Evolutionary conservation across 1,140 invertebrate species (phyloP), one percentile per base, ranked within the genome.

Genomic region (Trachymyrmex cornetzi): DNA sequence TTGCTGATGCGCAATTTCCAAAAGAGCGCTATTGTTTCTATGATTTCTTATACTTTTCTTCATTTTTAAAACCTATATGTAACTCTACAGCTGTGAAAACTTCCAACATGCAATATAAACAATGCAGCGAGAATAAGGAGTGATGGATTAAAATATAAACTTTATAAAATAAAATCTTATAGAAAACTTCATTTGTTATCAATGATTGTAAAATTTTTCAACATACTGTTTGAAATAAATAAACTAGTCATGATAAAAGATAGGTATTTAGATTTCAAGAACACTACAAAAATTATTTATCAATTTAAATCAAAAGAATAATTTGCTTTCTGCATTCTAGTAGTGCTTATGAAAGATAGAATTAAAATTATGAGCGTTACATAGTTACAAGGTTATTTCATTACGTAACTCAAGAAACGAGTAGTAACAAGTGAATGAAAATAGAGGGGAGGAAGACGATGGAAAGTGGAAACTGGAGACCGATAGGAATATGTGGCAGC

Each of bases 401-500:
- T n/a, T 69, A 75, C 34, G 24, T 44, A 74, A 61, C 27, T 57
- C 16, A 61, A 82, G 67, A 74, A 74, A 55, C 55, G 69, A 75
- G 74, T 75, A 84, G 24, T 75, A 57, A 86, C 48, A 72, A 63
- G 67, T 81, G 53, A 53, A 77, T 63, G 34, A 75, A 48, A 44
- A 22, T 24, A 67, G 59, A 61, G 11, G 19, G 27, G 30, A 12
- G 53, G 22, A 16, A 67, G 50, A 30, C 27, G 72, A 44, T 63
- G 72, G 66, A 63, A 69, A 63, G 44, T 57, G 63, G 71, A 77
- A 57, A 77, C 80, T 87, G 88, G 71, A 66, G 53, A 69, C 85
- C 89, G 90, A 91, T 91, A 94, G 90, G 91, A 95, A 94, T 91
- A 94, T 95, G 94, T 94, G 94, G 93, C 93, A 90, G 92, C 92